Evolutionary conservation across 2,797 vertebrate genomes (phyloP), one percentile per base, ranked within the genome.

Genomic region (Notolabrus celidotus): DNA sequence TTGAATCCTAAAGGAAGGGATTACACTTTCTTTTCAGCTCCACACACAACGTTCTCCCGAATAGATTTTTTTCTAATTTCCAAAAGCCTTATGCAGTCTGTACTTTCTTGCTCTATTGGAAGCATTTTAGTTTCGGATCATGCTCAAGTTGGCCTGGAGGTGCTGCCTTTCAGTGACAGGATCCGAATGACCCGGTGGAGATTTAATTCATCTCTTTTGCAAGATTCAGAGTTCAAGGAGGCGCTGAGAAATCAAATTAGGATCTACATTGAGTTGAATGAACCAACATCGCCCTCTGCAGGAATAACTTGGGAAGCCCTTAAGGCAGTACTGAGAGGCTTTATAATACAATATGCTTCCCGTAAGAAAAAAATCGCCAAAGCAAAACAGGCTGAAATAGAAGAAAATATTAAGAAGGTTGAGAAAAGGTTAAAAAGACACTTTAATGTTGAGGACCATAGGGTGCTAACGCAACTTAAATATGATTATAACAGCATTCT

Each of bases 1-100:
- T 34, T 59, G 5, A 59, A 59, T 34, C 42, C n/a, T 12, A 7
- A 34, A 23, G 20, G 8, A 22, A 59, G 57, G 7, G 55, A 58
- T 20, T 43, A 19, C 0, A 57, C 55, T 5, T 57, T 57, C 17
- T 57, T 43, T 1, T 57, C 29, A 3, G 3, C 56, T 16, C n/a
- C 42, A 22, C 14, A 58, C 2, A 3, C 3, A 43, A 31, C 39
- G 0, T 58, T 58, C 1, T 42, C 16, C 0, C 0, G 17, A 4
- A 42, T 27, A 41, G 36, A 56, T 1, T 29, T 57, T 12, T 56
- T 57, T 7, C 27, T 58, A 1, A 31, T 20, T 10, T 58, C 39
- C 4, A 43, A 31, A 20, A 3, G 1, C 1, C 11, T 58, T 7
- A 12, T 17, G 39, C 50, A 20, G 7, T 33, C 29, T 33, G 29